Conservation (phyloP, 2,113 vertebrate genomes). For the Macrotus californicus region DNA sequence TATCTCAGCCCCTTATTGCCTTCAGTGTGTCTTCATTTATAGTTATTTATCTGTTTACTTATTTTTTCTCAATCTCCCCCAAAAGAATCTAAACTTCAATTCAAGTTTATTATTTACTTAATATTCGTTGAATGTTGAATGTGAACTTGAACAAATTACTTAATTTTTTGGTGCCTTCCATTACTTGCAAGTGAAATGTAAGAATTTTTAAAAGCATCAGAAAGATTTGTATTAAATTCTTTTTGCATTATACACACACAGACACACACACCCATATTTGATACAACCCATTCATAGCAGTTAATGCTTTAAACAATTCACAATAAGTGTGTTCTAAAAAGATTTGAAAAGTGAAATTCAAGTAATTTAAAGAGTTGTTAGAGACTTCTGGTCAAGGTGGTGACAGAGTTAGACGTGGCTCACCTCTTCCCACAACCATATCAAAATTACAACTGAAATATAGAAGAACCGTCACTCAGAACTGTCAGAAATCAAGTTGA, state of each 20-base stretch:
- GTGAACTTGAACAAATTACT: neutral
- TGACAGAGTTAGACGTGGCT: no score
- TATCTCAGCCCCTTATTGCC: neutral
- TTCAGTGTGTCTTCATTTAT: neutral
- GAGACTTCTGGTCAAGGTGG: no score
- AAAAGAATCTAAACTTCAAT: neutral
- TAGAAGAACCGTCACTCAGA: no score
- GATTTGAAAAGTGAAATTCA: neutral
- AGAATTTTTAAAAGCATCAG: neutral
- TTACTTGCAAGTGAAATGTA: neutral
- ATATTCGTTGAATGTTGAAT: neutral
- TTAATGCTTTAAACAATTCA: neutral
- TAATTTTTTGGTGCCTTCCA: neutral
- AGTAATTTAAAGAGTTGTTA: neutral
- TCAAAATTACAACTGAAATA: no score
- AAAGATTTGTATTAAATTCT: neutral
- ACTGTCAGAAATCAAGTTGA: no score
- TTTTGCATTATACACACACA: neutral
- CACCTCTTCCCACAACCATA: no score
- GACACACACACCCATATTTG: no score
- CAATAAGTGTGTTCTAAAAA: neutral
- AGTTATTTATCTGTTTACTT: neutral
- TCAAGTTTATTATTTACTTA: conserved; percentile 1
- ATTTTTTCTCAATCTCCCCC: neutral
- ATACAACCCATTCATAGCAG: neutral